These are phyloP conservation scores for Atopsyche davidsoni DNA, from an alignment of 1,140 invertebrate species.

Conservation along the genomic window DNA sequence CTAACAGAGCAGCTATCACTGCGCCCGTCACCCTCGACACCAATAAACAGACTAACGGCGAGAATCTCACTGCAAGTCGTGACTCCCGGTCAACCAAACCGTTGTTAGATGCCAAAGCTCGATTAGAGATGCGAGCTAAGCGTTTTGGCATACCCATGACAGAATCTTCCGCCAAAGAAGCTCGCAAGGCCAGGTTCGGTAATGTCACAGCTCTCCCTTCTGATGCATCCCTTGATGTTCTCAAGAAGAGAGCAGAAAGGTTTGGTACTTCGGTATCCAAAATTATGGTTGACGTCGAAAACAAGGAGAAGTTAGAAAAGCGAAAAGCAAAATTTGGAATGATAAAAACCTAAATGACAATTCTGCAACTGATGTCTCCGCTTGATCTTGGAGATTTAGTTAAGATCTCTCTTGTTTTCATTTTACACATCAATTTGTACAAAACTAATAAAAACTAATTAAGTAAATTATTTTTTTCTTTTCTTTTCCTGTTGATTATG, in stretches of 20 bases:
- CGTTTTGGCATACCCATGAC: slow-evolving; percentile 65
- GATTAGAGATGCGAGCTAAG: slow-evolving; percentile 70
- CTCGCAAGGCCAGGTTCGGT: slow-evolving; percentile 60
- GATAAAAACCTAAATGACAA: slow-evolving; percentile 30
- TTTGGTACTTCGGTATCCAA: slow-evolving; percentile 68
- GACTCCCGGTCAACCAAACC: slow-evolving; percentile 46
- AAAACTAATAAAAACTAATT: too few species aligned
- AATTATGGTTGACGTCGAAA: slow-evolving; percentile 58
- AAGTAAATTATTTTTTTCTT: too few species aligned
- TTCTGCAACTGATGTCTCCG: too few species aligned
- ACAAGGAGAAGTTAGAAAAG: slow-evolving; percentile 62
- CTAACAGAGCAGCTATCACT: slow-evolving; percentile 59
- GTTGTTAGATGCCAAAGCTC: slow-evolving; percentile 59
- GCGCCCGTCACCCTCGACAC: slow-evolving; percentile 28
- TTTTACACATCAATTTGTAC: too few species aligned
- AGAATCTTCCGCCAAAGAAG: slow-evolving; percentile 56
- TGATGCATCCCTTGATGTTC: slow-evolving; percentile 53
- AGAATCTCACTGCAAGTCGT: slow-evolving; percentile 28
- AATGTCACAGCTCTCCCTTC: slow-evolving; percentile 31
- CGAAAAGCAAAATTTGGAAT: slow-evolving; percentile 64
- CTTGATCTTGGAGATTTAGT: too few species aligned
- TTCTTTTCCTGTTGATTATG: too few species aligned
- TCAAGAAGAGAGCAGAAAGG: slow-evolving; percentile 68
- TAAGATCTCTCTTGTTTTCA: too few species aligned
- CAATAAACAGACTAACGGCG: slow-evolving; percentile 8